Evolutionary conservation across 2,888 invertebrate species (phyloP).

Genomic region (Octonoba sinensis): DNA sequence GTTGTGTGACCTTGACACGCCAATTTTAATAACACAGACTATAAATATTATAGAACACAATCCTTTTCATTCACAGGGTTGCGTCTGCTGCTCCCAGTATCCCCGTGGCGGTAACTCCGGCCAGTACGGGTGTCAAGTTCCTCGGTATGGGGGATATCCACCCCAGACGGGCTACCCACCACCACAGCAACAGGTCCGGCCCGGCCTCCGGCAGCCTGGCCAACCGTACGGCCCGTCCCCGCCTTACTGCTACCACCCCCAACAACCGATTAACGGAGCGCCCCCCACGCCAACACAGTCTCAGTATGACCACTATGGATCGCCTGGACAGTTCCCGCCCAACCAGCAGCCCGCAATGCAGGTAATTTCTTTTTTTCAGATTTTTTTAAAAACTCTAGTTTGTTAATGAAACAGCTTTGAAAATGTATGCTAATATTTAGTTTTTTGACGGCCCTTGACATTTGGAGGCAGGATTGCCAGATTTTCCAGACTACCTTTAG

Average conservation of each 20-base stretch:
- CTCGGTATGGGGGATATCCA: conserved; percentile 65
- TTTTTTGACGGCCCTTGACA: too few relatives aligned
- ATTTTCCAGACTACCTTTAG: too few relatives aligned
- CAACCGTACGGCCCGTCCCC: conserved; percentile 64
- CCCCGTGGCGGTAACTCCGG: conserved; percentile 65
- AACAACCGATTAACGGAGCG: conserved; percentile 66
- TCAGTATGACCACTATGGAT: conserved; percentile 61
- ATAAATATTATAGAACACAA: too few relatives aligned
- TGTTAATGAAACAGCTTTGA: too few relatives aligned
- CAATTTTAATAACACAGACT: too few relatives aligned
- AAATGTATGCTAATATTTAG: too few relatives aligned
- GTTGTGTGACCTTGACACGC: too few relatives aligned
- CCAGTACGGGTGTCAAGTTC: conserved; percentile 67
- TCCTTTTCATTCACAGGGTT: too few relatives aligned
- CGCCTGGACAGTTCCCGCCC: conserved; percentile 65
- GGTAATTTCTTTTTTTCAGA: conserved; percentile 27
- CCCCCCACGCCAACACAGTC: conserved; percentile 60
- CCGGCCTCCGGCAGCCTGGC: conserved; percentile 65
- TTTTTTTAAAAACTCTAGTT: background rate
- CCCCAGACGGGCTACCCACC: conserved; percentile 59
- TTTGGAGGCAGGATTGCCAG: too few relatives aligned
- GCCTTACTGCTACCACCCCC: conserved; percentile 66
- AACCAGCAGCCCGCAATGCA: conserved; percentile 66
- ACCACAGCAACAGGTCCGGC: conserved; percentile 67
- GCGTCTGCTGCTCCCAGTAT: conserved; percentile 56